Evolutionary conservation across 1,140 invertebrate genomes (phyloP), one percentile per base, ranked within the genome.

Genomic region (Macrosteles quadrilineatus): DNA sequence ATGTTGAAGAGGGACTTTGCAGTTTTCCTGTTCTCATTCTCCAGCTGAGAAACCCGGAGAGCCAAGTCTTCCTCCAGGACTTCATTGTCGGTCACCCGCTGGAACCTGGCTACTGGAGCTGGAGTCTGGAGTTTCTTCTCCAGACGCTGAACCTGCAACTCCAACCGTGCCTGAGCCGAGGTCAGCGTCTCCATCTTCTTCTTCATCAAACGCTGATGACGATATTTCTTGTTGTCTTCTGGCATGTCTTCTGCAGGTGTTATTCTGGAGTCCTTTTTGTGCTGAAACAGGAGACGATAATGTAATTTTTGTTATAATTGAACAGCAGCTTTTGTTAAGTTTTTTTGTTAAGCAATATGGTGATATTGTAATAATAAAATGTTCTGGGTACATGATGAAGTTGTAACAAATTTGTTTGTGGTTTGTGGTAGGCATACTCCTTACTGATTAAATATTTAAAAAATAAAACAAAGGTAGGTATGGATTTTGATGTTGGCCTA

Each of bases 1-100:
- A 86, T 79, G 75, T 91, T 91, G 30, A 81, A 82, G 1, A 91
- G 74, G 32, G 83, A 79, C 12, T 82, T 79, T 0, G 82, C 88
- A 77, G 0, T 81, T 78, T 63, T 83, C 81, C 31, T 85, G 83
- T 69, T 83, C 80, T 19, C 68, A 1, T 17, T 71, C 14, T 71
- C 67, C 40, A 76, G 68, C 1, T 69, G 75, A 6, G 73, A 72
- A 3, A 72, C 32, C 66, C 74, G 68, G 9, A 50, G 70, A 11
- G 67, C 62, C 3, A 72, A 62, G 12, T 70, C 36, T 6, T 59
- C 6, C 30, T 68, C 45, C 30, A 47, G 23, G 3, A 68, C 47
- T 1, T 36, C 29, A 21, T 68, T 57, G 29, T 17, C 31, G 25
- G 25, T 17, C 12, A 47, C 21, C 23, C 27, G 4, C 36, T 73